A percentile compares a stretch with the other conserved stretches of the same genome.
Evolutionary conservation across 2,113 vertebrate species (phyloP).

Genomic region (Larimichthys polyactis): DNA sequence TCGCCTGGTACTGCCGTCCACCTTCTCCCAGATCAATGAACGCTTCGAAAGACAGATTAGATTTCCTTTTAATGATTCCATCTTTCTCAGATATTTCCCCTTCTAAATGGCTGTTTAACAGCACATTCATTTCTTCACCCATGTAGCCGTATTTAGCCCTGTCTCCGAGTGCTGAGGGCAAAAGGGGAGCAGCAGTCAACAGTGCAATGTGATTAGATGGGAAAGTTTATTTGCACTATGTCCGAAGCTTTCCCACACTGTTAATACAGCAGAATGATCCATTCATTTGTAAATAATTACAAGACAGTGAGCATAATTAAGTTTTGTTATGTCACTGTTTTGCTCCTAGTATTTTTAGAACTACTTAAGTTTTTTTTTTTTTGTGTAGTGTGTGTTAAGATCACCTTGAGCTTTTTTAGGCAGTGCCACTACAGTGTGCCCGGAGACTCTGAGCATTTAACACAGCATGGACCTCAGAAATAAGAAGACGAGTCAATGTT

Average conservation of each 20-base stretch:
- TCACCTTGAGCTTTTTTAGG: conserved; percentile 8
- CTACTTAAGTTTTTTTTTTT: not conserved
- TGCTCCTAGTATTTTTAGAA: not conserved
- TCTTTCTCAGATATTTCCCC: conserved; percentile 66
- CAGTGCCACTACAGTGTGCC: conserved; percentile 12
- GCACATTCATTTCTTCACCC: conserved; percentile 57
- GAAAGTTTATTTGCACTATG: conserved; percentile 59
- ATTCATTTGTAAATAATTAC: conserved; percentile 39
- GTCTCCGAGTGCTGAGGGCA: conserved; percentile 46
- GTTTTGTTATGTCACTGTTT: conserved; percentile 22
- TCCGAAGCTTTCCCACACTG: conserved; percentile 62
- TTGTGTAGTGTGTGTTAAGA: not conserved
- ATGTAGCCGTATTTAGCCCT: conserved; percentile 37
- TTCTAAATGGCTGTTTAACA: conserved; percentile 65
- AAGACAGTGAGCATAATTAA: conserved; percentile 18
- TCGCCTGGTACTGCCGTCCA: conserved; percentile 72
- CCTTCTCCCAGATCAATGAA: conserved; percentile 78
- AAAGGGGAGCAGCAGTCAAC: conserved; percentile 49
- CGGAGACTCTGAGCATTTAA: conserved; percentile 83
- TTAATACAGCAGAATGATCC: conserved; percentile 16
- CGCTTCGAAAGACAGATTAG: conserved; percentile 76
- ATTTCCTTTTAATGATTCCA: conserved; percentile 83
- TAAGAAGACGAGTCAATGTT: conserved; percentile 89
- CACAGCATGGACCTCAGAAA: conserved; percentile 86
- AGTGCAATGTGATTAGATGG: conserved; percentile 49